Conservation (phyloP, 1,140 invertebrate species). For the Linepithema humile region DNA sequence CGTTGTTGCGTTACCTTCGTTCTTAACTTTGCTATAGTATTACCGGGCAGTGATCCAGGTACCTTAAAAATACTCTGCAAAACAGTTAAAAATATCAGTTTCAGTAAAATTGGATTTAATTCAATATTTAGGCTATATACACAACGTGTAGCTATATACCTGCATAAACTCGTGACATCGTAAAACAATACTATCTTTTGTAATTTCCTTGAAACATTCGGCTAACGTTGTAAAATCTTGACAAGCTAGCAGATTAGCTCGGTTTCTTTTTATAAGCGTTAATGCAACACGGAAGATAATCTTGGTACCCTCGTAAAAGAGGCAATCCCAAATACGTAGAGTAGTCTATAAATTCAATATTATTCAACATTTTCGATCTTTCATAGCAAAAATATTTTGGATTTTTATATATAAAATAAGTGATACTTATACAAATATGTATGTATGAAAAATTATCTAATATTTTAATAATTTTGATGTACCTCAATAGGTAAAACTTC, state of each 20-base stretch:
- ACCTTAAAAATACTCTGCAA: conserved; percentile 92
- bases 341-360: conserved; percentile 88
- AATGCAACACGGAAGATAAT: conserved; percentile 94
- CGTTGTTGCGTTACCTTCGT: conserved; percentile 85
- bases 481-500: conserved; percentile 96
- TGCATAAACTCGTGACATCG: conserved; percentile 94
- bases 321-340: conserved; percentile 96
- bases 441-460: neutral
- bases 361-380: conserved; percentile 15
- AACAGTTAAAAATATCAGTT: conserved; percentile 35
- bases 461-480: conserved; percentile 55
- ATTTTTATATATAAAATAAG: conserved; percentile 39
- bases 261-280: conserved; percentile 91
- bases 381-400: conserved; percentile 15
- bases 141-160: conserved; percentile 83
- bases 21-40: conserved; percentile 87
- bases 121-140: neutral
- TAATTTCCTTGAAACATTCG: conserved; percentile 91
- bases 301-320: conserved; percentile 97
- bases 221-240: conserved; percentile 90
- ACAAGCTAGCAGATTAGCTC: conserved; percentile 88
- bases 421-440: neutral
- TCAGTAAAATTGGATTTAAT: neutral
- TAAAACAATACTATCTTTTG: conserved; percentile 88
- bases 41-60: conserved; percentile 89